Evolutionary conservation across 2,888 invertebrate genomes (phyloP).

Genomic region (Empis stercorea): DNA sequence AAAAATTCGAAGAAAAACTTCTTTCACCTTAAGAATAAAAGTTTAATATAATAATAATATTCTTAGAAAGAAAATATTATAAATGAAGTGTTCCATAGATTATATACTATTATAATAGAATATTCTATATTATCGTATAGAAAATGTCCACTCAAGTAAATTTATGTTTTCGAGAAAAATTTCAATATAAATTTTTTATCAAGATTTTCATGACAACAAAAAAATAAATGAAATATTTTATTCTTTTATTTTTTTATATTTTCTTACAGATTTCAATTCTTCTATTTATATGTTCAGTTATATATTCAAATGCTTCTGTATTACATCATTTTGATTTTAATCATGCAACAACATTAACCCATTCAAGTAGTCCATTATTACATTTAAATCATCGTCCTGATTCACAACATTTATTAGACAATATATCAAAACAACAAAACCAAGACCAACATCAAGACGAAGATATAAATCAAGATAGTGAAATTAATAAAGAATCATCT

Average conservation of each 20-base stretch:
- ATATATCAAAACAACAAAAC: neutral
- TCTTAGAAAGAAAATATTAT: too few relatives aligned
- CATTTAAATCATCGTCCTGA: neutral
- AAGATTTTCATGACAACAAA: too few relatives aligned
- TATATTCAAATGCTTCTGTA: slow-evolving; percentile 3
- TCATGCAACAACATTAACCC: neutral
- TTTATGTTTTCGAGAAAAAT: too few relatives aligned
- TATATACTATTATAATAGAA: too few relatives aligned
- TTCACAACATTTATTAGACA: neutral
- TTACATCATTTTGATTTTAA: slow-evolving; percentile 1
- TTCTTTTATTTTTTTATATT: neutral
- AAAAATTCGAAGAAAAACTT: too few relatives aligned
- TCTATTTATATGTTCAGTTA: neutral
- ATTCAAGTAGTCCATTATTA: neutral
- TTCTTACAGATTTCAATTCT: slow-evolving; percentile 2
- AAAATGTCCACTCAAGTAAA: too few relatives aligned
- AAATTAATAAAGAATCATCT: slow-evolving; percentile 12
- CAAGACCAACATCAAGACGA: neutral
- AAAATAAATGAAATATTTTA: too few relatives aligned
- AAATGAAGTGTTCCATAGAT: too few relatives aligned
- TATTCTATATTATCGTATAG: too few relatives aligned
- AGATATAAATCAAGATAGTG: neutral
- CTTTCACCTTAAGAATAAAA: too few relatives aligned
- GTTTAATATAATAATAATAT: too few relatives aligned
- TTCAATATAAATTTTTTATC: too few relatives aligned